A percentile compares a stretch with the other conserved stretches of the same genome.
Conservation (phyloP, 2,113 vertebrate genomes). For the Aptenodytes patagonicus region DNA sequence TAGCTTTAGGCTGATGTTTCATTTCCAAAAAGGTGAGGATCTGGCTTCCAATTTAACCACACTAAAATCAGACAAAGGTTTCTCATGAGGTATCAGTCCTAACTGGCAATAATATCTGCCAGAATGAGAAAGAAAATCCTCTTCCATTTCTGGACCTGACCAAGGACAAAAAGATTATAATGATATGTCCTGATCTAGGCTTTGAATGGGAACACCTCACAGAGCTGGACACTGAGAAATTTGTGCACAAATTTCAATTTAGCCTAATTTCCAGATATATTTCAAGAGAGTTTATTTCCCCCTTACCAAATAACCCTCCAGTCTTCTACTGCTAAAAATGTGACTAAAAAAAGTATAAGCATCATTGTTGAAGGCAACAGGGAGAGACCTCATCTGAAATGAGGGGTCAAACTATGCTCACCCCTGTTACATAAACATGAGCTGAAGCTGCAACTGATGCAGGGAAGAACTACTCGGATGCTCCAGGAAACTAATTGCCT, state of each 20-base stretch:
- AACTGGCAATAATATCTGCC: background rate
- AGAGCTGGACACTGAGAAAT: background rate
- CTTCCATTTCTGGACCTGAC: background rate
- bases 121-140: background rate
- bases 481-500: background rate
- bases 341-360: background rate
- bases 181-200: background rate
- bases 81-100: background rate
- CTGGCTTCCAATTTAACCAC: background rate
- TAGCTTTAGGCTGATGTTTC: background rate
- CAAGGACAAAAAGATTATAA: background rate
- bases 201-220: background rate
- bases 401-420: background rate
- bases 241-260: background rate
- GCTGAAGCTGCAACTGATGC: background rate
- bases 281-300: background rate
- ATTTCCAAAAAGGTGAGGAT: conserved; percentile 27
- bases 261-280: background rate
- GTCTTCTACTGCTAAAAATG: background rate
- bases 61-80: background rate
- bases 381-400: background rate
- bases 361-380: background rate
- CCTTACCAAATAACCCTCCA: background rate
- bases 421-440: background rate
- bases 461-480: background rate